Base-by-base conservation (phyloP, 1,140 invertebrate species). In the Trigoniulus corallinus region DNA sequence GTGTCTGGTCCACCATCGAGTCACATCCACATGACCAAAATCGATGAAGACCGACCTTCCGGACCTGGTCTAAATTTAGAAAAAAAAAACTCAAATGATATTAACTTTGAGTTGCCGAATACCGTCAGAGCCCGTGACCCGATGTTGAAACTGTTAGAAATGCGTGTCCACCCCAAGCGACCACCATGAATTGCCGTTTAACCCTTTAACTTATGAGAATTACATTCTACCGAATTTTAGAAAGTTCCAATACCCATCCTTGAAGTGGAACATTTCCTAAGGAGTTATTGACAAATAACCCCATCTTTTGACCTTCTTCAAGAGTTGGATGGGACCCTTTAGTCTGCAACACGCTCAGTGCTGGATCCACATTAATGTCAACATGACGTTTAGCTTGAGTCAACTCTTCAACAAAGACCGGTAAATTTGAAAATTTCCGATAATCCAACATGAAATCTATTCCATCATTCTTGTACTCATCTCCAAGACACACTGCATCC, bases 221-320 rank as follows among this genome's bases (percentile, higher is more conserved):
- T n/a, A n/a, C n/a, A n/a, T n/a, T n/a, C n/a, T n/a, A n/a, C n/a
- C n/a, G n/a, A n/a, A n/a, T n/a, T n/a, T n/a, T n/a, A n/a, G n/a
- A n/a, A n/a, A n/a, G n/a, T n/a, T n/a, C n/a, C n/a, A n/a, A 58
- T 57, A 66, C 65, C 52, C 57, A 64, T 53, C 65, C 65, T 20
- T 63, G 50, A 34, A 67, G 39, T 21, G 59, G 61, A 12, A 51
- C 44, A 42, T 54, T 53, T 7, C 39, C 25, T 2, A 10, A 42
- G n/a, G 48, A 43, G 21, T 50, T 39, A 24, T 50, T 50, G 20
- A 50, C 39, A 26, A 50, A 50, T 7, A 43, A 20, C n/a, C 39
- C n/a, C 2, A 26, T 4, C 18, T 23, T 41, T 10, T 41, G 29
- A 49, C 61, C 55, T 13, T 20, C 50, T 44, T 58, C 59, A 24